Percentiles rank a stretch among this genome's conserved stretches.
phyloP scores from a whole-genome alignment of 2,797 vertebrate species.

The Tinamus major region DNA sequence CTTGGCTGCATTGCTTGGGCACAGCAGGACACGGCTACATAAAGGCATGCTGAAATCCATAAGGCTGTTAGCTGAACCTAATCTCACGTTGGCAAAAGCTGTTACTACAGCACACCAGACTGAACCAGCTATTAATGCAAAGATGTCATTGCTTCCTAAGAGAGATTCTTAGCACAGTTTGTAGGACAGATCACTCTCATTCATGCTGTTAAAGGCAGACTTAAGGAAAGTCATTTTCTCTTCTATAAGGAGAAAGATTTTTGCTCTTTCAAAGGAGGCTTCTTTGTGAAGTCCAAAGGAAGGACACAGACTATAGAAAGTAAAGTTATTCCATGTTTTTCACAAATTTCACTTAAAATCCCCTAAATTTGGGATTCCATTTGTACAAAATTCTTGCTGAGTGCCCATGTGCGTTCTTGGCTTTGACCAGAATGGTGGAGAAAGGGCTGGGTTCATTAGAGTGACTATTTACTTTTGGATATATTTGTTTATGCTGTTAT shows the following conservation, averaged over 20 bases:
- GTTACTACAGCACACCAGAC: slow-evolving; percentile 63
- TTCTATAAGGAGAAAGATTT: background rate
- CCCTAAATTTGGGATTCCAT: background rate
- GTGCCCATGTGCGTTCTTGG: background rate
- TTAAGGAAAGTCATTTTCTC: background rate
- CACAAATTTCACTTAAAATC: background rate
- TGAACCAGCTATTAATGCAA: slow-evolving; percentile 72
- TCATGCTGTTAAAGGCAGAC: slow-evolving; percentile 38
- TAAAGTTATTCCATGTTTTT: background rate
- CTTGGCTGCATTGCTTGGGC: background rate
- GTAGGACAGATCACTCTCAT: slow-evolving; percentile 40
- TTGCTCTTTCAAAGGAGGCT: background rate
- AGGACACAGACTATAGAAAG: background rate
- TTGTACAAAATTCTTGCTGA: background rate
- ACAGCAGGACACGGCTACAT: background rate
- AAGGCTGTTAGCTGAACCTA: slow-evolving; percentile 57
- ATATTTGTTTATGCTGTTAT: background rate
- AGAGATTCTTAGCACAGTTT: slow-evolving; percentile 42
- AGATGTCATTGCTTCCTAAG: slow-evolving; percentile 64
- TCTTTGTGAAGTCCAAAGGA: background rate
- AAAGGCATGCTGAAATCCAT: slow-evolving; percentile 53
- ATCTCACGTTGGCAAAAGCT: slow-evolving; percentile 69
- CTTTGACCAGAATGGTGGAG: background rate
- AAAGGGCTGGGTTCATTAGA: background rate
- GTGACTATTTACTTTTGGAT: background rate